Evolutionary conservation across 2,888 invertebrate species (phyloP).

Genomic region (Ennomos quercinarius): DNA sequence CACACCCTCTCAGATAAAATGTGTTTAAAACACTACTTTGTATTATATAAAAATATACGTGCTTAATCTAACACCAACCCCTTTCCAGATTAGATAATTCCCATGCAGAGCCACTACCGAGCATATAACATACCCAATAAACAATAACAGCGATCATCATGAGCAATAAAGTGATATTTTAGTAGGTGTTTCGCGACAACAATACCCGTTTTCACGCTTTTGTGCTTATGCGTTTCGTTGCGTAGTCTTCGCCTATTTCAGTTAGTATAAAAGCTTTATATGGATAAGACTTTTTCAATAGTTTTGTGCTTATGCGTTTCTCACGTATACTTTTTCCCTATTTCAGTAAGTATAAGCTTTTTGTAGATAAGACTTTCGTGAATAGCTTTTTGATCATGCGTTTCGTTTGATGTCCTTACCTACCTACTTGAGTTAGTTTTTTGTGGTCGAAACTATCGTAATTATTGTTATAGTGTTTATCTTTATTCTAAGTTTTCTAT

Average conservation of each 20-base stretch:
- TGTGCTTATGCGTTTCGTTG: constrained; percentile 43
- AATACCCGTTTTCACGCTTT: constrained; percentile 57
- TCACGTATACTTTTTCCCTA: neutral
- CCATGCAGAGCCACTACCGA: constrained; percentile 50
- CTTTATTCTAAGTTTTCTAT: too few relatives aligned
- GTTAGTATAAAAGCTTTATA: constrained; percentile 29
- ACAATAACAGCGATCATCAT: constrained; percentile 62
- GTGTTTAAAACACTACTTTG: too few relatives aligned
- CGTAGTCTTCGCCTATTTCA: constrained; percentile 32
- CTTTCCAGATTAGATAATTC: constrained; percentile 49
- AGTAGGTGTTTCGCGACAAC: constrained; percentile 56
- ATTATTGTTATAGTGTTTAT: too few relatives aligned
- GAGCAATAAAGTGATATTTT: constrained; percentile 63
- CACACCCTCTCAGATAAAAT: too few relatives aligned
- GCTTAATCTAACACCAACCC: too few relatives aligned
- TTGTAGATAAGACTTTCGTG: too few relatives aligned
- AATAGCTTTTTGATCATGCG: too few relatives aligned
- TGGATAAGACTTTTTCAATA: constrained; percentile 30
- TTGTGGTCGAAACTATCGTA: too few relatives aligned
- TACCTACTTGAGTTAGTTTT: too few relatives aligned
- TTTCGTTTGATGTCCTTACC: too few relatives aligned
- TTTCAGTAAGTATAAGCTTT: neutral
- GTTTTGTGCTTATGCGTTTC: too few relatives aligned
- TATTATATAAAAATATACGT: too few relatives aligned
- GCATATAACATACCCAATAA: constrained; percentile 62